Evolutionary conservation across 2,888 invertebrate genomes (phyloP), one percentile per base, ranked within the genome.

Genomic region (Iselma pallidipennis): DNA sequence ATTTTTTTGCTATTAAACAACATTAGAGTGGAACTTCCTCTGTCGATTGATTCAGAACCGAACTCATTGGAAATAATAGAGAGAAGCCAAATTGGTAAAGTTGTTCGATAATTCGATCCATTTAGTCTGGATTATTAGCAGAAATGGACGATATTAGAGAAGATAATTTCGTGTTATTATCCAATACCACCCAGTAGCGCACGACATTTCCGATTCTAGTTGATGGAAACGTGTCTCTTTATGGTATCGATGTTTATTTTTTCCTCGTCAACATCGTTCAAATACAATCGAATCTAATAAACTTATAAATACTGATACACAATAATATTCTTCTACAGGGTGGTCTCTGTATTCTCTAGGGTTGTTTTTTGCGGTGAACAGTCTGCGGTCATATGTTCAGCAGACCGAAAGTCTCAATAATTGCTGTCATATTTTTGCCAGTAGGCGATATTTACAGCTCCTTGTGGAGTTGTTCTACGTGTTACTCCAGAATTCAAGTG

Each of bases 141-240:
- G 68, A 69, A 71, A 75, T 70, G 72, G 66, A 67, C 73, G 75
- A 76, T 76, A 76, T 76, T 76, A 71, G 71, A 71, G 71, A 65
- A 63, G 72, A 70, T 74, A 76, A 77, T 76, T 76, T 71, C 69
- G 68, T 67, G 68, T 73, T 73, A 77, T 78, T 77, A 74, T 63
- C 71, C 59, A 55, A 75, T 76, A 55, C 78, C 78, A 78, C 78
- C 77, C 77, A 77, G 78, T 78, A 77, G 78, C 77, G 73, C 76
- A 78, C 77, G 78, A 76, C 72, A 74, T 72, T 68, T 70, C 66
- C 71, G 67, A 67, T 71, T 63, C 61, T 48, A 59, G 57, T 61
- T 66, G 69, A 69, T 68, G 66, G 58, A 65, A 61, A 37, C 63
- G 48, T 52, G 57, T n/a, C 67, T 62, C 59, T 70, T 68, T 70